These are phyloP conservation scores for Pilophorus perplexus DNA, from an alignment of 2,888 invertebrate species.

Conservation along the genomic window DNA sequence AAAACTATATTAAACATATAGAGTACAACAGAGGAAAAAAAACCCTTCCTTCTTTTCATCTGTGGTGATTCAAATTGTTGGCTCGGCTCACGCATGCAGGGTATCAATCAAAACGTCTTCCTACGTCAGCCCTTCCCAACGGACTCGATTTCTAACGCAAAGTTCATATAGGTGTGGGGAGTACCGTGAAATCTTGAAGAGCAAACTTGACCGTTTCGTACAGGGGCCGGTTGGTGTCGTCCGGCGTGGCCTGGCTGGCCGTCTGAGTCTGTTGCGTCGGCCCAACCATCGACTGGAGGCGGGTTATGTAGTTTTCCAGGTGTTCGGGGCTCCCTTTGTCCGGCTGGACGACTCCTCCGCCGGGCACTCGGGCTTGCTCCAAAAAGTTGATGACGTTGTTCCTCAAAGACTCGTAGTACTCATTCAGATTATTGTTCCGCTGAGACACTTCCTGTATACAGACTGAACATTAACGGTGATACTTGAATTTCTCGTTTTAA, in stretches of 20 bases:
- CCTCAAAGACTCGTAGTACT: conserved; percentile 88
- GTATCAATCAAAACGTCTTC: no score
- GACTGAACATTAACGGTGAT: conserved; percentile 38
- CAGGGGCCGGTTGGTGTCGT: conserved; percentile 74
- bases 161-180: conserved; percentile 66
- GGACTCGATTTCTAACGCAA: conserved; percentile 2
- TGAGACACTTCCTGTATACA: conserved; percentile 44
- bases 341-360: conserved; percentile 56
- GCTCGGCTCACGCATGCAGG: no score
- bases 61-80: no score
- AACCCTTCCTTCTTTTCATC: no score
- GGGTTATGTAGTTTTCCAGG: conserved; percentile 89
- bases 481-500: conserved; percentile 20
- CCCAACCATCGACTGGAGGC: conserved; percentile 82
- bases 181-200: conserved; percentile 85
- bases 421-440: conserved; percentile 79
- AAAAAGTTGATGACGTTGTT: conserved; percentile 88
- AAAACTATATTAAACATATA: no score
- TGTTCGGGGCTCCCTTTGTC: conserved; percentile 64
- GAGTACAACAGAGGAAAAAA: no score
- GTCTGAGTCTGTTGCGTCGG: conserved; percentile 39
- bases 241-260: conserved; percentile 40
- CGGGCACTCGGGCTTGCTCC: conserved; percentile 85
- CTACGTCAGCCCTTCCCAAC: background rate
- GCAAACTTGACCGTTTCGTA: conserved; percentile 89